These are phyloP conservation scores for Drosophila nr. medialis DNA, from an alignment of 2,888 invertebrate genomes.

Conservation along the genomic window DNA sequence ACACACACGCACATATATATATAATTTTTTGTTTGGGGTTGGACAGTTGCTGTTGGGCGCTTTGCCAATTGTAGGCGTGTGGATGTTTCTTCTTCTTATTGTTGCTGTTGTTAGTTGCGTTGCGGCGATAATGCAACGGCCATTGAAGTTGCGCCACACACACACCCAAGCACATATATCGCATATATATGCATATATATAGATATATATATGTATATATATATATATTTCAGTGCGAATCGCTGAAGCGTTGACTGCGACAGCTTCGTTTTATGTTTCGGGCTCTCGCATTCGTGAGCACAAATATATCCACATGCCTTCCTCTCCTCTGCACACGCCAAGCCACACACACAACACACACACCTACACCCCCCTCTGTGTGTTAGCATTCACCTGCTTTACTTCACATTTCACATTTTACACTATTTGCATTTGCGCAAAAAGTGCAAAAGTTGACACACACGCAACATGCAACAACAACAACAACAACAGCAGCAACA, in stretches of 20 bases:
- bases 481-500: constrained; percentile 47
- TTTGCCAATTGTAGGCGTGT: constrained; percentile 63
- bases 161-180: constrained; percentile 17
- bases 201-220: constrained; percentile 4
- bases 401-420: constrained; percentile 41
- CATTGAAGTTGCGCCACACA: constrained; percentile 65
- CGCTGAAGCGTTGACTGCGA: constrained; percentile 67
- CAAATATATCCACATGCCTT: constrained; percentile 26
- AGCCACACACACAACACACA: constrained; percentile 2
- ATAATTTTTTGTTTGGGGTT: constrained; percentile 44
- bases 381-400: constrained; percentile 56
- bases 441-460: constrained; percentile 78
- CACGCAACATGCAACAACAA: constrained; percentile 56
- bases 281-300: constrained; percentile 55
- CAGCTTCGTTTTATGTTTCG: constrained; percentile 50
- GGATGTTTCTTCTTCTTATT: constrained; percentile 22
- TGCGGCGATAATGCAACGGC: constrained; percentile 63
- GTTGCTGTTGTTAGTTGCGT: constrained; percentile 45
- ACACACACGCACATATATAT: constrained; percentile 1
- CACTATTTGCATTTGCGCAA: constrained; percentile 74
- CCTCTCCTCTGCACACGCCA: neutral
- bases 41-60: constrained; percentile 47
- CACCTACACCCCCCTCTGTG: constrained; percentile 9
- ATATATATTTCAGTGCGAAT: constrained; percentile 48
- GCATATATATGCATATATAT: constrained; percentile 14